These are phyloP conservation scores for Pseudachorutes palmiensis DNA, from an alignment of 1,140 invertebrate species.

Conservation along the genomic window DNA sequence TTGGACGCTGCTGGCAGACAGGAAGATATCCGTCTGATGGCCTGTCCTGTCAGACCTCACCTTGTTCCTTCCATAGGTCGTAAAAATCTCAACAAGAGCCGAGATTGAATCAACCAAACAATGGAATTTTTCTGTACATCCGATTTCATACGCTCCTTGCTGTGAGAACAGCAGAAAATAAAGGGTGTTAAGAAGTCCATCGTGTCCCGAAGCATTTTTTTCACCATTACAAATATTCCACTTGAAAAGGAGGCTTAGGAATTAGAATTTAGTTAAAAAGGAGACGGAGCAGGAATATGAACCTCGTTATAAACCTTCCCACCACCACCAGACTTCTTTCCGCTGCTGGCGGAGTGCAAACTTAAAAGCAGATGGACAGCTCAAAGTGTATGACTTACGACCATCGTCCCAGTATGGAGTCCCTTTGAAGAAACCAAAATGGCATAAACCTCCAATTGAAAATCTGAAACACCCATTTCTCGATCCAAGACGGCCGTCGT, in stretches of 20 bases:
- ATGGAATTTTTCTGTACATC: neutral
- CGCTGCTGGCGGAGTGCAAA: neutral
- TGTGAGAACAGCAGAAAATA: neutral
- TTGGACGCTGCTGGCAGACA: too few relatives aligned
- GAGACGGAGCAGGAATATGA: too few relatives aligned
- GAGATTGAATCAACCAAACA: neutral
- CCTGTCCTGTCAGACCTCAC: too few relatives aligned
- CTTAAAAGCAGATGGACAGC: neutral
- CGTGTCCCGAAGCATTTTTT: neutral
- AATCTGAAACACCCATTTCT: conserved; percentile 65
- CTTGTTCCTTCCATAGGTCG: neutral
- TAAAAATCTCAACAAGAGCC: neutral
- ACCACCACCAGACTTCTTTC: too few relatives aligned
- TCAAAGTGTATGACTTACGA: conserved; percentile 53
- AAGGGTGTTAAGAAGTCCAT: neutral
- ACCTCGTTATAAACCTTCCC: too few relatives aligned
- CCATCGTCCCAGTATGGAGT: conserved; percentile 54
- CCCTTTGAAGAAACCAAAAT: conserved; percentile 54
- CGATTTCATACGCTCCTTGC: too few relatives aligned
- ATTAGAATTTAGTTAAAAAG: neutral
- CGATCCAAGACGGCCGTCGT: conserved; percentile 75
- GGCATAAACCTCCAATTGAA: conserved; percentile 74
- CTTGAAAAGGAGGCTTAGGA: neutral
- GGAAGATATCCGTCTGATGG: too few relatives aligned
- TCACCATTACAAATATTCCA: neutral